Base-by-base conservation (phyloP, 2,888 invertebrate genomes). In the Melanchra persicariae region DNA sequence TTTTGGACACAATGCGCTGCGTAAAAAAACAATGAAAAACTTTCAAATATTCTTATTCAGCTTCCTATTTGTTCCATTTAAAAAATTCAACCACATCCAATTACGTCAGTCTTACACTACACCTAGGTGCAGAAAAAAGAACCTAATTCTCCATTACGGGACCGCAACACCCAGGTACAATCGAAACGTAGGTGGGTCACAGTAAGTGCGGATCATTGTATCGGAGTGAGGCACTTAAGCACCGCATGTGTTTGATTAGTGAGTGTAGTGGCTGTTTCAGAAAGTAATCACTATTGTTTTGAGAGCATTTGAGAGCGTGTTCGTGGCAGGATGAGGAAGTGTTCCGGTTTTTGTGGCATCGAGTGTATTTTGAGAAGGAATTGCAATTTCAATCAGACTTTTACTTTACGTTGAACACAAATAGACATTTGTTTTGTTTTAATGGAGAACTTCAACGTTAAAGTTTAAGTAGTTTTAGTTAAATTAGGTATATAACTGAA, bases 181-280 rank as follows among this genome's bases (percentile, higher is more conserved):
- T 73, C 26, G 54, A 45, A 63, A 51, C 43, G 37, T 54, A 63
- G 79, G 57, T 37, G 47, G 63, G 73, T 67, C 60, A 67, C 59
- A 55, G 51, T 76, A 66, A 84, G 85, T 84, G 79, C 65, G 74
- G 70, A 82, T 79, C 82, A 84, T 74, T 79, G 83, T 84, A 65
- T 67, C 15, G 22, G 62, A 40, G 64, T 74, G 74, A 34, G 59
- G 68, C 67, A 84, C 82, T 75, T 67, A 75, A 69, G 68, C 70
- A 70, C 61, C 47, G 63, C 60, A 58, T 72, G 70, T 84, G 62
- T 84, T 80, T 84, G 83, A 79, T 85, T 74, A 75, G 73, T 61
- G 64, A 45, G 47, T 57, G 52, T 81, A 58, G 72, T 72, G 52
- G 65, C 63, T 76, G 63, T 71, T 81, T 47, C 81, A 63, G 45